Evolutionary conservation across 2,797 vertebrate species (phyloP).

Genomic region (Hemitrygon akajei): DNA sequence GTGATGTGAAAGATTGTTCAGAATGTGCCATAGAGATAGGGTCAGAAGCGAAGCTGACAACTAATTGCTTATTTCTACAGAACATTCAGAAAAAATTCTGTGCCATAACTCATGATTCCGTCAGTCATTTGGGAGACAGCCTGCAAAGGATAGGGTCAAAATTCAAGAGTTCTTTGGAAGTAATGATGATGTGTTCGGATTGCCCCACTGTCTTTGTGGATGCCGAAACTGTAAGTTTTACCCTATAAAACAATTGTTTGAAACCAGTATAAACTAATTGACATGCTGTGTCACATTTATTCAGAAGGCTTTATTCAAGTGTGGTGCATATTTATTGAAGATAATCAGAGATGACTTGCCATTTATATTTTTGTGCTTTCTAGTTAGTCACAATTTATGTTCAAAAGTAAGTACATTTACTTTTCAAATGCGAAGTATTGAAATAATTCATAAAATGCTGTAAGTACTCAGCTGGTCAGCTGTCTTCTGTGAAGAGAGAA

Average conservation of each 20-base stretch:
- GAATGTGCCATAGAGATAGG: too few species aligned
- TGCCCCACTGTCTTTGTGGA: slow-evolving; percentile 94
- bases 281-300: neutral
- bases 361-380: neutral
- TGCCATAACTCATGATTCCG: slow-evolving; percentile 77
- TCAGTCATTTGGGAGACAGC: slow-evolving; percentile 79
- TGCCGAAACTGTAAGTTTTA: slow-evolving; percentile 83
- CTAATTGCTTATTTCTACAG: slow-evolving; percentile 52
- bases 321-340: neutral
- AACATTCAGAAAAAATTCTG: slow-evolving; percentile 86
- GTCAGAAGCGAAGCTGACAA: neutral
- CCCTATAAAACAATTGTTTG: neutral
- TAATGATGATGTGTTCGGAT: slow-evolving; percentile 84
- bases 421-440: neutral
- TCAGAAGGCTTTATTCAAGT: neutral
- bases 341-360: neutral
- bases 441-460: too few species aligned
- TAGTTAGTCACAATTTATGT: neutral
- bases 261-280: neutral
- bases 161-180: slow-evolving; percentile 87
- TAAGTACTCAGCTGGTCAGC: too few species aligned
- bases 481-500: too few species aligned
- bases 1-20: neutral
- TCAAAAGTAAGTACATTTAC: neutral
- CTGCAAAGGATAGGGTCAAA: slow-evolving; percentile 87